A percentile compares a stretch with the other conserved stretches of the same genome.
Evolutionary conservation across 2,888 invertebrate genomes (phyloP).

Genomic region (Adineta ricciae): DNA sequence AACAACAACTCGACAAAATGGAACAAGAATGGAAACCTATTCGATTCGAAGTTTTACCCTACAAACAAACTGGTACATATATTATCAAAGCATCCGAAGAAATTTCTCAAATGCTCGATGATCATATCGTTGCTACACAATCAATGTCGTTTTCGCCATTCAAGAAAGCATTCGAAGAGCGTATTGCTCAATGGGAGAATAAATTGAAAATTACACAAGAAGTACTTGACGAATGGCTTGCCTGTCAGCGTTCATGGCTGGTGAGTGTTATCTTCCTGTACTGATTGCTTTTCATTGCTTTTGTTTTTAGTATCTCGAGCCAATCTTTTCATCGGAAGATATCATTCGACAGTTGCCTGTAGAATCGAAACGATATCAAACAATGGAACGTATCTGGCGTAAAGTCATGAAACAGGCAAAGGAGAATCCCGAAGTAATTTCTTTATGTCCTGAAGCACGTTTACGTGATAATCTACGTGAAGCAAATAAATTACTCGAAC

Average conservation of each 20-base stretch:
- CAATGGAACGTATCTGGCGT: constrained; percentile 51
- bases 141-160: constrained; percentile 51
- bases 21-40: constrained; percentile 49
- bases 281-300: too few species aligned
- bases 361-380: constrained; percentile 50
- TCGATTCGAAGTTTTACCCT: constrained; percentile 47
- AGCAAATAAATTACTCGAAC: constrained; percentile 56
- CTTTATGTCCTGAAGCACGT: constrained; percentile 39
- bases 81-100: constrained; percentile 49
- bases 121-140: constrained; percentile 51
- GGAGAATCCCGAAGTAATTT: constrained; percentile 60
- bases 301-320: constrained; percentile 43
- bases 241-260: constrained; percentile 43
- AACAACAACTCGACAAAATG: constrained; percentile 56
- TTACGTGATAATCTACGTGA: constrained; percentile 63
- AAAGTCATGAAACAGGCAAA: constrained; percentile 59
- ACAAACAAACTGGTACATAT: constrained; percentile 50
- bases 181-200: constrained; percentile 49
- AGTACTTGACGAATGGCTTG: constrained; percentile 50
- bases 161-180: constrained; percentile 51
- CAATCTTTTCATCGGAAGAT: constrained; percentile 52
- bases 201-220: constrained; percentile 49
- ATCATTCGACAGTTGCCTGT: constrained; percentile 50
- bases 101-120: constrained; percentile 49
- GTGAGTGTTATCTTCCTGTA: neutral